phyloP scores from a whole-genome alignment of 2,888 invertebrate genomes.

The Cantharis lateralis region DNA sequence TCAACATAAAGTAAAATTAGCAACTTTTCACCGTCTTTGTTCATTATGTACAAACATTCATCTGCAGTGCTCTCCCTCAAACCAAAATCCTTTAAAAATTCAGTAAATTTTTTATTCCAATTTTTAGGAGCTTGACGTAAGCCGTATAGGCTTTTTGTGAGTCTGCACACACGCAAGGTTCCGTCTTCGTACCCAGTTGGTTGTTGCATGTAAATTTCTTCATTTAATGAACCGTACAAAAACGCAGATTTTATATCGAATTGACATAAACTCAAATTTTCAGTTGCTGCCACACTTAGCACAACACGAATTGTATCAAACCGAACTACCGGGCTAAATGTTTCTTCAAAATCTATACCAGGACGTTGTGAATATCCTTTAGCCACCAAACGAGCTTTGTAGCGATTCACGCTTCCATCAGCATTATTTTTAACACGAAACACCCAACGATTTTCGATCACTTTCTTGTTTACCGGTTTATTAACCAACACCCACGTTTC shows the following conservation, averaged over 20 bases:
- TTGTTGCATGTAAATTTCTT: constrained; percentile 30
- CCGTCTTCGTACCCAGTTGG: constrained; percentile 24
- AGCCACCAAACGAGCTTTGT: constrained; percentile 15
- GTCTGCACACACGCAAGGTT: neutral
- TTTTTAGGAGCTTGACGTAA: neutral
- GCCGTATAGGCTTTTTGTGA: neutral
- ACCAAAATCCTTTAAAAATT: neutral
- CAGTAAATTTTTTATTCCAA: neutral
- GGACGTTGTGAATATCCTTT: constrained; percentile 5
- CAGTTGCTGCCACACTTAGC: neutral
- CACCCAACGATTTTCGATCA: too few species aligned
- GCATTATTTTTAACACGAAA: too few species aligned
- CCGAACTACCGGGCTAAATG: neutral
- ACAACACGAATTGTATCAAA: neutral
- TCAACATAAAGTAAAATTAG: neutral
- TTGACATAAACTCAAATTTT: constrained; percentile 12
- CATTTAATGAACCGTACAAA: constrained; percentile 24
- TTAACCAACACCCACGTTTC: too few species aligned
- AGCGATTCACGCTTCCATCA: neutral
- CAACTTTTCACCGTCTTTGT: neutral
- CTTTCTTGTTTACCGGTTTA: too few species aligned
- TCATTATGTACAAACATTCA: neutral
- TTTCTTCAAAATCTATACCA: neutral
- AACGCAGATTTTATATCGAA: constrained; percentile 34
- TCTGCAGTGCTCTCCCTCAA: neutral